Evolutionary conservation across 2,797 vertebrate species (phyloP).

Genomic region (Gymnopithys bicolor): DNA sequence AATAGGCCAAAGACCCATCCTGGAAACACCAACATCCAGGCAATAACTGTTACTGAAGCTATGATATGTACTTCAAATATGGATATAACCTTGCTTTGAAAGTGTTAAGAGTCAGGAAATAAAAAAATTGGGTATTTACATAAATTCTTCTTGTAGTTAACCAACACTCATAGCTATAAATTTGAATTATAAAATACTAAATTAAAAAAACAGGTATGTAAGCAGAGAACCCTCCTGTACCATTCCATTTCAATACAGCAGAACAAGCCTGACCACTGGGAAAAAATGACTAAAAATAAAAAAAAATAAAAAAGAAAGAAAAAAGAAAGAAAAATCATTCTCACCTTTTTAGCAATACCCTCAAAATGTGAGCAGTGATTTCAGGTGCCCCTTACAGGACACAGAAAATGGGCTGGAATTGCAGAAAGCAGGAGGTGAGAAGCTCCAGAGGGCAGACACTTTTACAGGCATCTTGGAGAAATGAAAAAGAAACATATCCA

Average conservation of each 20-base stretch:
- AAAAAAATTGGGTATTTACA: background rate
- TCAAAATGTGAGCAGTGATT: constrained; percentile 18
- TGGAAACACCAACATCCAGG: background rate
- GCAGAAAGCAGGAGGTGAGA: constrained; percentile 26
- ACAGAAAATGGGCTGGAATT: constrained; percentile 37
- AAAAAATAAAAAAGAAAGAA: background rate
- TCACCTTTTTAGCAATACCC: background rate
- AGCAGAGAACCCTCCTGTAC: background rate
- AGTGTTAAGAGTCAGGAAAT: background rate
- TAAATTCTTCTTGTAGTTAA: background rate
- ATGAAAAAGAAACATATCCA: constrained; percentile 41
- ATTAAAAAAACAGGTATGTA: background rate
- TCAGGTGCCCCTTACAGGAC: constrained; percentile 20
- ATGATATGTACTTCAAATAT: background rate
- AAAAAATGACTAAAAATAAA: background rate
- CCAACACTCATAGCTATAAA: background rate
- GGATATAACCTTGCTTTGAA: background rate
- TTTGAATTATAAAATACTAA: background rate
- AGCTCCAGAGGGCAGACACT: background rate
- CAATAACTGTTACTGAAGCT: background rate
- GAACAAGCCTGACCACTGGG: background rate
- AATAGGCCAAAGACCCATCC: background rate
- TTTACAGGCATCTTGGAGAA: background rate
- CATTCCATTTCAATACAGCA: background rate
- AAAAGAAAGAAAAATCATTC: background rate